phyloP scores from a whole-genome alignment of 2,797 vertebrate species.

The Euthynnus affinis region DNA sequence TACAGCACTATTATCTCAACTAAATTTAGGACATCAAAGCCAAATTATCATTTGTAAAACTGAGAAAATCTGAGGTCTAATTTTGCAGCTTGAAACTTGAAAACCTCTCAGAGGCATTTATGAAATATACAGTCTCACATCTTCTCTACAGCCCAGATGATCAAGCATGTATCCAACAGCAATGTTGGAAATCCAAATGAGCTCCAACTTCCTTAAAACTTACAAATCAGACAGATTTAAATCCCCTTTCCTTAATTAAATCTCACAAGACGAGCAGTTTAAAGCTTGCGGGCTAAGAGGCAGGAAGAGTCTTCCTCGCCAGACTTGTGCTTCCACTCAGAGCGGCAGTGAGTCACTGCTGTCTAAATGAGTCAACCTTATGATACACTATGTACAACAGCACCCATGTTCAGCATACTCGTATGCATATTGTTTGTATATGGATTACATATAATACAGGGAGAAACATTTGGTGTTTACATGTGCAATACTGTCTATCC shows the following conservation, averaged over 20 bases:
- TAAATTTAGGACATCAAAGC: conserved; percentile 4
- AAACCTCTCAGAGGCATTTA: conserved; percentile 19
- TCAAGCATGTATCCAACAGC: background rate
- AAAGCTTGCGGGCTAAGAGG: conserved; percentile 17
- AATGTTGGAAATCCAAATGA: background rate
- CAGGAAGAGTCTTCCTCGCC: conserved; percentile 42
- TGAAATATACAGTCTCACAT: background rate
- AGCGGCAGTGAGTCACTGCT: conserved; percentile 66
- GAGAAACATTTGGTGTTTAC: conserved; percentile 50
- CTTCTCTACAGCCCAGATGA: background rate
- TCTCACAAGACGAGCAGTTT: conserved; percentile 32
- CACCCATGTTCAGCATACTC: conserved; percentile 75
- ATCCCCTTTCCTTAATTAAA: conserved; percentile 4
- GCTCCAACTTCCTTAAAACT: conserved; percentile 2
- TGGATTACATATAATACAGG: conserved; percentile 67
- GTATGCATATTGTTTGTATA: conserved; percentile 67
- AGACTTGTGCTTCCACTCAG: conserved; percentile 76
- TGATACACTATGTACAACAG: conserved; percentile 79
- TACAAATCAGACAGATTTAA: conserved; percentile 15
- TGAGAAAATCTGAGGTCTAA: background rate
- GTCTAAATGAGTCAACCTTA: conserved; percentile 54
- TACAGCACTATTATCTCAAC: background rate
- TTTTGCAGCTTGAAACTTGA: conserved; percentile 17
- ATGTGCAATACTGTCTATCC: conserved; percentile 51
- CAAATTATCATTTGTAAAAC: conserved; percentile 7